Base-by-base conservation (phyloP, 92 coral and sea anemone genomes). In the Porites divaricata region DNA sequence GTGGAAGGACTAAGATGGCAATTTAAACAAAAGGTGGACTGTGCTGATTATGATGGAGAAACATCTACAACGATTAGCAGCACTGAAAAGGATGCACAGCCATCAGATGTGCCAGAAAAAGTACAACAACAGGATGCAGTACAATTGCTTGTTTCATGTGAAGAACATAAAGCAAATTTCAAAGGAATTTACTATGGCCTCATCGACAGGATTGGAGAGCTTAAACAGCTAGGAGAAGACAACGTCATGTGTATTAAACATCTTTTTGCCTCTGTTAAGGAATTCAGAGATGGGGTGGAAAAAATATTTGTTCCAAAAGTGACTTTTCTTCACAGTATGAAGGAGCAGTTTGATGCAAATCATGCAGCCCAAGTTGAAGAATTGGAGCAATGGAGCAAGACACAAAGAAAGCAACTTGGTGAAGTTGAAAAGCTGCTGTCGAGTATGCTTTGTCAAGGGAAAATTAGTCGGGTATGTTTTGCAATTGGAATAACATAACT, bases 181-280 rank as follows among this genome's bases (percentile, higher is more conserved):
- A 90, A 89, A 57, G 87, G 81, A 61, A 92, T 92, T 82, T 92
- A 76, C 26, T 56, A 71, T n/a, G 87, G 79, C 8, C 88, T 94
- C 12, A 92, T 89, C 82, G 92, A 92, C 63, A 75, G 90, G 6
- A 88, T 89, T 57, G 95, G 98, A 10, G 98, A 94, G 70, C 94
- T 92, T 52, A 95, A 95, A 0, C 74, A 82, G 59, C 93, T 94
- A 9, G 81, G 89, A n/a, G 98, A 94, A 8, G 95, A 89, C 63
- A 94, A 90, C 45, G 75, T 78, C 22, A 53, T 68, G 76, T 89
- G 95, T 65, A 77, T 94, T 70, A 71, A 81, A 24, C 89, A 94
- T 53, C 95, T 94, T 10, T 87, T 85, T 58, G 91, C 90, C 24
- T 92, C 92, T 59, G 88, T 92, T 19, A 87, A 83, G 48, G 95